Evolutionary conservation across 2,888 invertebrate genomes (phyloP).

Genomic region (Gandaritis pyraliata): DNA sequence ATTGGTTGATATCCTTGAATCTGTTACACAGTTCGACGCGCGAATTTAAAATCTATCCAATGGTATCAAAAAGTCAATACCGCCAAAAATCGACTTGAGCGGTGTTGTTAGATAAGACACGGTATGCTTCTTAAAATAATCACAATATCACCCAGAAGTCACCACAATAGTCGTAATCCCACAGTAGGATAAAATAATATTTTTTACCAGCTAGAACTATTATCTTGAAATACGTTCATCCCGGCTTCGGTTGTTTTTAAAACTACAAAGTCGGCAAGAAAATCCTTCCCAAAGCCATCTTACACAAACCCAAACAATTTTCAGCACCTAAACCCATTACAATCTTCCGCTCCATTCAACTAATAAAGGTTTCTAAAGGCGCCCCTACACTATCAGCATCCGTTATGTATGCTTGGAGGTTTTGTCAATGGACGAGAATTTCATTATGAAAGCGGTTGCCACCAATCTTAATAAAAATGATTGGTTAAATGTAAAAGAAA

Average conservation of each 20-base stretch:
- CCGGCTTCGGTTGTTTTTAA: neutral
- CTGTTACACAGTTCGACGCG: too few relatives aligned
- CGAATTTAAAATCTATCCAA: too few relatives aligned
- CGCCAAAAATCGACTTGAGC: too few relatives aligned
- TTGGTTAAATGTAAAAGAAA: too few relatives aligned
- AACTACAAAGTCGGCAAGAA: slow-evolving; percentile 13
- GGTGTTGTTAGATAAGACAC: too few relatives aligned
- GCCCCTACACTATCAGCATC: slow-evolving; percentile 30
- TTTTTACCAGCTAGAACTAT: neutral
- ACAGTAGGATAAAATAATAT: neutral
- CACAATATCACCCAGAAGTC: too few relatives aligned
- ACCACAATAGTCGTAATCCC: too few relatives aligned
- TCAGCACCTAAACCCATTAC: slow-evolving; percentile 33
- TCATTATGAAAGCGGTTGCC: too few relatives aligned
- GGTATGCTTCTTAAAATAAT: too few relatives aligned
- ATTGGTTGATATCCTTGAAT: too few relatives aligned
- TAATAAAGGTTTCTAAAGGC: slow-evolving; percentile 32
- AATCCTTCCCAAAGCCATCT: slow-evolving; percentile 19
- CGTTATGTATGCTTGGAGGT: slow-evolving; percentile 22
- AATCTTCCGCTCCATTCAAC: slow-evolving; percentile 34
- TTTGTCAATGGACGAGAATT: slow-evolving; percentile 10
- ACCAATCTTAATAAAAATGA: too few relatives aligned
- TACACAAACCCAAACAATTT: slow-evolving; percentile 24
- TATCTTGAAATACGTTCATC: neutral
- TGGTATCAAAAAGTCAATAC: too few relatives aligned